Conservation (phyloP, 2,797 vertebrate species). For the Simalia tracyae region DNA sequence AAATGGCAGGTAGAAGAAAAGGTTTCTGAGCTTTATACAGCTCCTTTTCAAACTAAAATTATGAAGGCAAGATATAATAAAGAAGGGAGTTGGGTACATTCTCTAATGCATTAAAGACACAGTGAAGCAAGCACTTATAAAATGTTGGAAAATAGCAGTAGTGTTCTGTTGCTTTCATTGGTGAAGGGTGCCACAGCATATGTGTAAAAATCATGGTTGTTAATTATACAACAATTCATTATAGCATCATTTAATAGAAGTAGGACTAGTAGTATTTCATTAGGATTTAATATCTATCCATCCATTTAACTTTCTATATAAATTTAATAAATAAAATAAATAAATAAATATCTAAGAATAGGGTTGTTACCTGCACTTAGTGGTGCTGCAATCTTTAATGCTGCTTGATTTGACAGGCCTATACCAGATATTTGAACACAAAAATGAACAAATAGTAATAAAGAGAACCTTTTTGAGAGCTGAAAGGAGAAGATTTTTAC, state of each 20-base stretch:
- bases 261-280: neutral
- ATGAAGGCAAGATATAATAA: neutral
- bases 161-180: neutral
- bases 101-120: neutral
- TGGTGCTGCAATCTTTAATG: neutral
- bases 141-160: neutral
- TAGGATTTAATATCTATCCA: neutral
- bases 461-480: neutral
- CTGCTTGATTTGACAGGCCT: neutral
- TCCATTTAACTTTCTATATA: too few species aligned
- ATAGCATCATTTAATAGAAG: neutral
- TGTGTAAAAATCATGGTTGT: neutral
- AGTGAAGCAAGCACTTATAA: neutral
- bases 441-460: neutral
- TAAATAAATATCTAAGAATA: too few species aligned
- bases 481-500: neutral
- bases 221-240: neutral
- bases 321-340: too few species aligned
- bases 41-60: neutral
- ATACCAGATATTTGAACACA: neutral
- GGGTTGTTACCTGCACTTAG: neutral
- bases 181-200: neutral
- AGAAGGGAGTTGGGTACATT: neutral
- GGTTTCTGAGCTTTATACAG: neutral
- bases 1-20: too few species aligned